phyloP scores from a whole-genome alignment of 2,113 vertebrate genomes.

The Grantiella picta region DNA sequence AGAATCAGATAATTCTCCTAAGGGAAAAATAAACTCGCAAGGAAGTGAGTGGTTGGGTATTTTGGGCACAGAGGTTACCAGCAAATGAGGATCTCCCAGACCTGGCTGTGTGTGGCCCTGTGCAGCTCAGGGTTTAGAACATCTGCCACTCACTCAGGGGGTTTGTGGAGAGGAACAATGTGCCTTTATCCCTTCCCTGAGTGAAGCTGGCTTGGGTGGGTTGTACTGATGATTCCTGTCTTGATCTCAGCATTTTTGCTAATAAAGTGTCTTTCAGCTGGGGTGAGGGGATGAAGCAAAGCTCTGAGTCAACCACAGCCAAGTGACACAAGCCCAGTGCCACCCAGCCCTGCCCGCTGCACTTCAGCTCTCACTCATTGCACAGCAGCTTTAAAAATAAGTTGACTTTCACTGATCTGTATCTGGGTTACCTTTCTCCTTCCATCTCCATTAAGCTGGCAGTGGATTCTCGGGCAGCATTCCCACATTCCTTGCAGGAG shows the following conservation, averaged over 20 bases:
- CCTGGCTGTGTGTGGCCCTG: not conserved
- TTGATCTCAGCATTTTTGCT: not conserved
- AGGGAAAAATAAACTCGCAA: constrained; percentile 1
- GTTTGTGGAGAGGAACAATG: not conserved
- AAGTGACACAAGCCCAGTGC: not conserved
- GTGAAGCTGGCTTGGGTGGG: not conserved
- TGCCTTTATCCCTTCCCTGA: not conserved
- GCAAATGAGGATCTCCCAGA: not conserved
- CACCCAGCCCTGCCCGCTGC: not conserved
- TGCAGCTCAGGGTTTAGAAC: not conserved
- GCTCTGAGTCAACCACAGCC: not conserved
- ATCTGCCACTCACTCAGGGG: not conserved
- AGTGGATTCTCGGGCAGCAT: not conserved
- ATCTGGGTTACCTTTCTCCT: not conserved
- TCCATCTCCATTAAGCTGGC: not conserved
- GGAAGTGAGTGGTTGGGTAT: not conserved
- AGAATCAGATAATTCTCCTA: not conserved
- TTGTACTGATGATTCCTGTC: not conserved
- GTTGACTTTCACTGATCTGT: not conserved
- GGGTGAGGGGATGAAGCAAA: not conserved
- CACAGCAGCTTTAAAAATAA: not conserved
- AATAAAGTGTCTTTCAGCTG: not conserved
- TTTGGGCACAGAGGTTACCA: not conserved
- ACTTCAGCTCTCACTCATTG: not conserved
- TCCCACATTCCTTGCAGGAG: not conserved